Evolutionary conservation across 2,888 invertebrate genomes (phyloP).

Genomic region (Clivina fossor): DNA sequence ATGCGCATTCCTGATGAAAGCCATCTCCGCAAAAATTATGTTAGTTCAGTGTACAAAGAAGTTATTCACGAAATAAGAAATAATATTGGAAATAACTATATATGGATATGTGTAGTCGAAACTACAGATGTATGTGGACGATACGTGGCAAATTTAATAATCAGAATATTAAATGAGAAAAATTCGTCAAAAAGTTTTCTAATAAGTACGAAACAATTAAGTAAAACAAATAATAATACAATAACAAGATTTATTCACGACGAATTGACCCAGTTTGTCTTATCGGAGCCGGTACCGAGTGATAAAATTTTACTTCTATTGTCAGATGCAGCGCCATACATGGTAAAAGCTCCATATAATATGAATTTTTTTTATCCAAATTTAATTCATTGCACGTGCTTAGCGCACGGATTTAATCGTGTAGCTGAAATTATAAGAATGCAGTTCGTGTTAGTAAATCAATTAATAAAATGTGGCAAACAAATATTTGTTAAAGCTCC

Average conservation of each 20-base stretch:
- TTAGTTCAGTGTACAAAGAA: constrained; percentile 25
- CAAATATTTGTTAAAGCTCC: constrained; percentile 46
- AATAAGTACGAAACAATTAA: constrained; percentile 23
- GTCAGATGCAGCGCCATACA: too few species aligned
- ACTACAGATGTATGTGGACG: constrained; percentile 36
- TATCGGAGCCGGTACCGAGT: constrained; percentile 4
- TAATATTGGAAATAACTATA: constrained; percentile 30
- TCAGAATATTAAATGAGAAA: constrained; percentile 21
- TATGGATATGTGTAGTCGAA: constrained; percentile 41
- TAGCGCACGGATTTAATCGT: constrained; percentile 44
- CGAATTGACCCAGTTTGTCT: constrained; percentile 10
- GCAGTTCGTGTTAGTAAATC: constrained; percentile 41
- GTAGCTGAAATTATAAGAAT: constrained; percentile 43
- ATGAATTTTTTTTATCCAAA: constrained; percentile 42
- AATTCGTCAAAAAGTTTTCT: constrained; percentile 25
- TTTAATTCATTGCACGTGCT: constrained; percentile 44
- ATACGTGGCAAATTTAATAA: constrained; percentile 33
- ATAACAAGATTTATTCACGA: constrained; percentile 7
- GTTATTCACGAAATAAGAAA: constrained; percentile 19
- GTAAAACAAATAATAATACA: constrained; percentile 15
- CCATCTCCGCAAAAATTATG: constrained; percentile 36
- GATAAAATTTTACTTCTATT: constrained; percentile 11
- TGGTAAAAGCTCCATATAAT: constrained; percentile 39
- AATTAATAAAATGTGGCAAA: constrained; percentile 41
- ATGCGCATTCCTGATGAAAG: constrained; percentile 29